These are phyloP conservation scores for Chitala chitala DNA, from an alignment of 2,113 vertebrate genomes.

Conservation along the genomic window DNA sequence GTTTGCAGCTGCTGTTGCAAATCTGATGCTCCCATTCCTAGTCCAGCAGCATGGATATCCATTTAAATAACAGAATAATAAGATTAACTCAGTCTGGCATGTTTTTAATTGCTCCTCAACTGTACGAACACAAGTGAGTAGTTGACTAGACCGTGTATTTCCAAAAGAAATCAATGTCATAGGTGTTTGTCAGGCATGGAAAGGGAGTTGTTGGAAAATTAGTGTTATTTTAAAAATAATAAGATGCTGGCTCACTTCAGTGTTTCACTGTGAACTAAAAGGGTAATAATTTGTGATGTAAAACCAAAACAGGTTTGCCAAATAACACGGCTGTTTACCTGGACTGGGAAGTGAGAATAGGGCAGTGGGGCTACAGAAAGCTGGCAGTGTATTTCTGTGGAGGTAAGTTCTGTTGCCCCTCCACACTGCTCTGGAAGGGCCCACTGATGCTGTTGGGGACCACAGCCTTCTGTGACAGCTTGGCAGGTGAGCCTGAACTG, in stretches of 20 bases:
- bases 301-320: conserved; percentile 1
- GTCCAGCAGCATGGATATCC: too few species aligned
- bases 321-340: conserved; percentile 1
- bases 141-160: background rate
- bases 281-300: background rate
- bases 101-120: background rate
- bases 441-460: background rate
- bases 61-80: background rate
- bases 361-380: background rate
- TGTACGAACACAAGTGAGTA: background rate
- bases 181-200: too few species aligned
- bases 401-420: background rate
- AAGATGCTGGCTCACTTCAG: background rate
- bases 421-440: background rate
- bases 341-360: conserved; percentile 1
- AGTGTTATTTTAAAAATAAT: background rate
- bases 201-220: background rate
- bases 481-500: background rate
- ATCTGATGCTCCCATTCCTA: background rate
- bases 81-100: background rate
- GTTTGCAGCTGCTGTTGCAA: too few species aligned
- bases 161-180: background rate
- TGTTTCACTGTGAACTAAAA: background rate
- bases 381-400: background rate
- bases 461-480: background rate